Evolutionary conservation across 2,888 invertebrate genomes (phyloP).

Genomic region (Meliscaeva auricollis): DNA sequence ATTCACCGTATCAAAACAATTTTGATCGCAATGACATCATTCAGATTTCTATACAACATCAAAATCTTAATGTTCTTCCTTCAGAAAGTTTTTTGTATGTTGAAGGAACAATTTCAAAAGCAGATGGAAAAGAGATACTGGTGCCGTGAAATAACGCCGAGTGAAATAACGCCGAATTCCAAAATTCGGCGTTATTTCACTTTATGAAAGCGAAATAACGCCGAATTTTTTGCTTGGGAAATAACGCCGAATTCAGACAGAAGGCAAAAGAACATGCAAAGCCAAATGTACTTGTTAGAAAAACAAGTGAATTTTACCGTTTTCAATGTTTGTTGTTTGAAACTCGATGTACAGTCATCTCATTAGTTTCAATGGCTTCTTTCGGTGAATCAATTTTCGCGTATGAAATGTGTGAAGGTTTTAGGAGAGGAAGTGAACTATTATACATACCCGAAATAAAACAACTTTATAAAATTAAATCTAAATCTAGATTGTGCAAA

Average conservation of each 20-base stretch:
- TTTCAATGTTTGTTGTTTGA: background rate
- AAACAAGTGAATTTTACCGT: background rate
- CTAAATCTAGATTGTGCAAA: background rate
- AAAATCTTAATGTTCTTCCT: slow-evolving; percentile 1
- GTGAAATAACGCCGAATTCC: background rate
- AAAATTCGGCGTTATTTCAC: background rate
- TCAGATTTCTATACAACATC: slow-evolving; percentile 71
- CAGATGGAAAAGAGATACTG: background rate
- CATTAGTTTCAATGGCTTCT: background rate
- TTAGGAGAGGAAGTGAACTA: slow-evolving; percentile 13
- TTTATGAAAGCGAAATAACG: background rate
- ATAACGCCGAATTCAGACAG: background rate
- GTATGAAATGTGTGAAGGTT: slow-evolving; percentile 21
- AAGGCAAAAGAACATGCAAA: background rate
- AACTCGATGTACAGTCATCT: too few relatives aligned
- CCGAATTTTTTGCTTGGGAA: background rate
- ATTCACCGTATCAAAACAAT: slow-evolving; percentile 11
- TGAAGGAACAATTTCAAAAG: background rate
- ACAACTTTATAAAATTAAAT: slow-evolving; percentile 2
- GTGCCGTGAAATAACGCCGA: too few relatives aligned
- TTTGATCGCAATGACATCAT: slow-evolving; percentile 79
- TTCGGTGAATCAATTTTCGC: background rate
- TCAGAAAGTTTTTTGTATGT: slow-evolving; percentile 9
- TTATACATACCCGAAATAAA: slow-evolving; percentile 26
- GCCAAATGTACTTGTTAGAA: background rate